Percentiles rank a stretch among this genome's conserved stretches.
These are phyloP conservation scores for Tetranychus truncatus DNA, from an alignment of 2,888 invertebrate species.

Conservation along the genomic window DNA sequence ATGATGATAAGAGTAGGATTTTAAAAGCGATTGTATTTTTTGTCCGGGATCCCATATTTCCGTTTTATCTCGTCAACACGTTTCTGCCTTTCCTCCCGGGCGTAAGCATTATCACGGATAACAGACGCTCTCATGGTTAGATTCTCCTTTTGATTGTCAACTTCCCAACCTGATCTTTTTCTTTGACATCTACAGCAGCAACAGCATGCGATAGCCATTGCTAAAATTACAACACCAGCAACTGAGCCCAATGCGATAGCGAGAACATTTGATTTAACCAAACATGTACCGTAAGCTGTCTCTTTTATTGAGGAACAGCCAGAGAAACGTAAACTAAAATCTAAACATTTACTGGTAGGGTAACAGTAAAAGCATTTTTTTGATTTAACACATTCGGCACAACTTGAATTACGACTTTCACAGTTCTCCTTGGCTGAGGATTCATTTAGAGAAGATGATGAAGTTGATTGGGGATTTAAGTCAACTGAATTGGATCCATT, in stretches of 20 bases:
- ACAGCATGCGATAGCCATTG: neutral
- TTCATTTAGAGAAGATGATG: neutral
- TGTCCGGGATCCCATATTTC: neutral
- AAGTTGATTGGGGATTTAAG: neutral
- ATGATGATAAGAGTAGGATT: neutral
- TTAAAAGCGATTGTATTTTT: neutral
- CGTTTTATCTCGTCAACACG: neutral
- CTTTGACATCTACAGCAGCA: neutral
- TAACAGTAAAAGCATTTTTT: neutral
- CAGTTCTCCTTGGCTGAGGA: neutral
- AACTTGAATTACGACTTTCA: neutral
- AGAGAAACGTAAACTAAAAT: neutral
- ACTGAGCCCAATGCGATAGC: neutral
- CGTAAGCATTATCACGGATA: neutral
- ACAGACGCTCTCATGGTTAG: neutral
- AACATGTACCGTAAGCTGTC: neutral
- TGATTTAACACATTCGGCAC: neutral
- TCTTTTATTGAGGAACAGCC: neutral
- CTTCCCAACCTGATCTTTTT: neutral
- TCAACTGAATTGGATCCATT: neutral
- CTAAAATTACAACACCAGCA: neutral
- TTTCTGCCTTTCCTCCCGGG: neutral
- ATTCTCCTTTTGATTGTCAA: neutral
- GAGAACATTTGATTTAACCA: neutral
- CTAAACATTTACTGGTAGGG: neutral